These are phyloP conservation scores for Rafetus swinhoei DNA, from an alignment of 2,113 vertebrate genomes.

Conservation along the genomic window DNA sequence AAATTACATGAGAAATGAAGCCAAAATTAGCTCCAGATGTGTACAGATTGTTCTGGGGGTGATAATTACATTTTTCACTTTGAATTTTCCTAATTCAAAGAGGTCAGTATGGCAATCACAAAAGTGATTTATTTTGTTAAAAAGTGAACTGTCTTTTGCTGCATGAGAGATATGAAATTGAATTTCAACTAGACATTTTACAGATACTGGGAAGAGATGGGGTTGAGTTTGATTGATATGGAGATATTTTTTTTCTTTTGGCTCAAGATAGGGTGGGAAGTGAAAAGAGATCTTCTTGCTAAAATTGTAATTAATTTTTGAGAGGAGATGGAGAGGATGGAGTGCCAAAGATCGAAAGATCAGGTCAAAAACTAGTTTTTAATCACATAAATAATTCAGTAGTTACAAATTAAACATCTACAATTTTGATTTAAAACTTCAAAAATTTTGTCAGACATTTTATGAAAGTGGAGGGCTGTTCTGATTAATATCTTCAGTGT, in stretches of 20 bases:
- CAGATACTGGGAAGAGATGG: constrained; percentile 81
- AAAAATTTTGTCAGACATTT: constrained; percentile 82
- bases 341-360: constrained; percentile 92
- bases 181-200: constrained; percentile 83
- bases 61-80: constrained; percentile 93
- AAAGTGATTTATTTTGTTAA: constrained; percentile 93
- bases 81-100: constrained; percentile 86
- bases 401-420: constrained; percentile 82
- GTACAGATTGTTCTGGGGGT: constrained; percentile 81
- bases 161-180: constrained; percentile 89
- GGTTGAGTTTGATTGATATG: constrained; percentile 85
- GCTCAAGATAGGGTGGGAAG: constrained; percentile 80
- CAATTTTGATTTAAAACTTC: constrained; percentile 85
- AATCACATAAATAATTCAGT: constrained; percentile 92
- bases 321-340: constrained; percentile 91
- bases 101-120: constrained; percentile 84
- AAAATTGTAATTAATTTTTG: constrained; percentile 97
- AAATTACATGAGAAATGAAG: constrained; percentile 78
- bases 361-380: constrained; percentile 95
- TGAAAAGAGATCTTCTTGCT: constrained; percentile 83
- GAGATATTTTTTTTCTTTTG: background rate
- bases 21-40: constrained; percentile 89
- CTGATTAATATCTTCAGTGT: constrained; percentile 66
- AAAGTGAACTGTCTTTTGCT: constrained; percentile 88
- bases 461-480: constrained; percentile 70